Evolutionary conservation across 2,113 vertebrate species (phyloP), one percentile per base, ranked within the genome.

Genomic region (Zosterops pallidus): DNA sequence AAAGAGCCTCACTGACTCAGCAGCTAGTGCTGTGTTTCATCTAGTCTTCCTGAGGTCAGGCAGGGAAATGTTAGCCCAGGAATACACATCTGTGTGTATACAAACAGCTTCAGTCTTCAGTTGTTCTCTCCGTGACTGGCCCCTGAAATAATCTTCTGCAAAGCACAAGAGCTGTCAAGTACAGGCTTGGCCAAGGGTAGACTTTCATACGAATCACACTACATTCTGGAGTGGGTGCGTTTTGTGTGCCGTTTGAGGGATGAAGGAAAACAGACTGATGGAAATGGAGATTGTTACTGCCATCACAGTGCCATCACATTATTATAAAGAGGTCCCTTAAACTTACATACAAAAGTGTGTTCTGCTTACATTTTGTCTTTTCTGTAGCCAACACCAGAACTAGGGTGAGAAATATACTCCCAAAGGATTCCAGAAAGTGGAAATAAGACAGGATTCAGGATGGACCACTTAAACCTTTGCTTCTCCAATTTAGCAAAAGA

Each of bases 11-110:
- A 79, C 75, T 90, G 83, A 85, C 90, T 86, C 88, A 95, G 78
- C 86, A 84, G 72, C 56, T 86, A 41, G 53, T 5, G 19, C 79
- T 96, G 76, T 72, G 86, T 78, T 97, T 95, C 83, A 82, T 96
- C 96, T 92, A 41, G 65, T 91, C 50, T 91, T 94, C 77, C 78
- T 57, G 84, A 88, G 92, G 84, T 95, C 95, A 83, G 75, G 57
- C 29, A 94, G 88, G 49, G 93, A 94, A 81, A 82, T 62, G 70
- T 33, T 86, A 81, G 37, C 62, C 26, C 63, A 75, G 67, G 79
- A 94, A 44, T 22, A 83, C 63, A 65, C 62, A 89, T 89, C 84
- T 95, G 47, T 79, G 59, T 80, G 50, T 85, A 91, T 57, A 95
- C 71, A 94, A 89, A 89, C 29, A 90, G 44, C 64, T 80, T 81